Evolutionary conservation across 2,797 vertebrate genomes (phyloP).

Genomic region (Adelosebastes latens): DNA sequence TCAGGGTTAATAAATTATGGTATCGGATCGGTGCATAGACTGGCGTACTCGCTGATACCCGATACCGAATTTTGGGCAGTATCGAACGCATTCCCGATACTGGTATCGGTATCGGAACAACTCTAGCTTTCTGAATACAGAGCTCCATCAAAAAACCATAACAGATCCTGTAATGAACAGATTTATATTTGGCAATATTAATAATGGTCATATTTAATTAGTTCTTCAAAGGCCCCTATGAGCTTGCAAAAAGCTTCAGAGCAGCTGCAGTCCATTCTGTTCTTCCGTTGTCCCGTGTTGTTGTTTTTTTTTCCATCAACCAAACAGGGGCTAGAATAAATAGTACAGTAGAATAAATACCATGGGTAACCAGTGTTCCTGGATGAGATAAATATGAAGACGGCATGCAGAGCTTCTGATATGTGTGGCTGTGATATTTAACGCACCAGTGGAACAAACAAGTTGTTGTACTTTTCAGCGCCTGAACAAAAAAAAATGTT

Average conservation of each 20-base stretch:
- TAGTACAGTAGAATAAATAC: not conserved
- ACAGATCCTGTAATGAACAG: not conserved
- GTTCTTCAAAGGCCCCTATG: not conserved
- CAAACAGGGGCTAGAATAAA: conserved; percentile 14
- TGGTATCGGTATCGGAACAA: too few species aligned
- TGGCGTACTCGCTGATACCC: too few species aligned
- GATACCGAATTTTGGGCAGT: too few species aligned
- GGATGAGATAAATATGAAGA: conserved; percentile 31
- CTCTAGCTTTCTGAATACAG: not conserved
- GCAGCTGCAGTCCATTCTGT: not conserved
- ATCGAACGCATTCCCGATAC: too few species aligned
- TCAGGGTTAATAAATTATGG: too few species aligned
- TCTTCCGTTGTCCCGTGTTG: not conserved
- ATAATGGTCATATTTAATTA: not conserved
- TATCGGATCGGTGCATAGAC: too few species aligned
- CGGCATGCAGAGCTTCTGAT: conserved; percentile 23
- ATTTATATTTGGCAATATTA: not conserved
- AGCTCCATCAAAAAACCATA: not conserved
- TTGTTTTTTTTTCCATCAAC: not conserved
- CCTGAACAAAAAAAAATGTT: not conserved
- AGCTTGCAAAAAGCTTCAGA: not conserved
- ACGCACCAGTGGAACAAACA: conserved; percentile 9
- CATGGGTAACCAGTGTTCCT: conserved; percentile 4
- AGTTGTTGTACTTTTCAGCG: not conserved
- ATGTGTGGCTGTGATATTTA: conserved; percentile 27